Base-by-base conservation (phyloP, 2,113 vertebrate species). In the Aramus guarauna region DNA sequence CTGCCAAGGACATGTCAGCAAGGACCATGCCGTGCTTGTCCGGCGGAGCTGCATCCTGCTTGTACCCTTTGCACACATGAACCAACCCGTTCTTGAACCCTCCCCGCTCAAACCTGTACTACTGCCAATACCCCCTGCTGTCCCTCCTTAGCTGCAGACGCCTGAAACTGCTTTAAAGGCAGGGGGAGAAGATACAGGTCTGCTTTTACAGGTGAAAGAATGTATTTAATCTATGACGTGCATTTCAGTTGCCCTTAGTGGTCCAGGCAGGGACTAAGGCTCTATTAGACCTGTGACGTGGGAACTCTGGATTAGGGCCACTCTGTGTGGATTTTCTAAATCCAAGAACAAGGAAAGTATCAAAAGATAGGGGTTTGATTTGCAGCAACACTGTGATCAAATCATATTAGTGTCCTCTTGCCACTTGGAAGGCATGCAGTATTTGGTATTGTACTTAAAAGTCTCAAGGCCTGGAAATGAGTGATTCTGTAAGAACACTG, bases 181-280 rank as follows among this genome's bases (percentile, higher is more conserved):
- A 4, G 17, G 8, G 53, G 37, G 9, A 67, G 36, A 63, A 78
- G 32, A 16, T 19, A 9, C 29, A 90, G 17, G 5, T 36, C 79
- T 68, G 48, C 36, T 43, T 23, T 29, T 18, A 1, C 0, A 12
- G 39, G 2, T 41, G 37, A 41, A 59, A 36, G 36, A 43, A 53
- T 1, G 0, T n/a, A 14, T 48, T 32, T 67, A 47, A 13, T 21
- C 53, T 36, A 0, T 32, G 12, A 6, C 34, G n/a, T 52, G 23
- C 41, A 1, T 43, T 45, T 36, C 37, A 16, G 8, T 12, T 66
- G 45, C 22, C n/a, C 45, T 19, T 17, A 24, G 36, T 26, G 15
- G 59, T 26, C 74, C 34, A 36, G 26, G 26, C 32, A 26, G 29
- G 43, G 24, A n/a, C 47, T 14, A 12, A 43, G n/a, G 48, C 36